These are phyloP conservation scores for Apamea crenata DNA, from an alignment of 2,888 invertebrate species.

Conservation along the genomic window DNA sequence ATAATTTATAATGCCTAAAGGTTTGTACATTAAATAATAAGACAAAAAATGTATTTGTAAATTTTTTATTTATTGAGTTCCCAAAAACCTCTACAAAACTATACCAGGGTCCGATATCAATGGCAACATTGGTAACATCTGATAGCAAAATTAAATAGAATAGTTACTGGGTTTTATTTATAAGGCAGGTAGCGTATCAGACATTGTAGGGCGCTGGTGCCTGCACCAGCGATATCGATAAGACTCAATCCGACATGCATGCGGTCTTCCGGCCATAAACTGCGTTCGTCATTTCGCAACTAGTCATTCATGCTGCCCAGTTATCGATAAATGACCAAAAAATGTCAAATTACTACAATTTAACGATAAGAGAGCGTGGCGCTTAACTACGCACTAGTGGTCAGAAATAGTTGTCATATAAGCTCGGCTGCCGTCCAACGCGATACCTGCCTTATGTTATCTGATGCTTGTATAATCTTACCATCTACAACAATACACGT, in stretches of 20 bases:
- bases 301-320: too few relatives aligned
- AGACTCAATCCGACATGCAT: not conserved
- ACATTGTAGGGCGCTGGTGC: not conserved
- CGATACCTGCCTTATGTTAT: slow-evolving; percentile 51
- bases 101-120: slow-evolving; percentile 85
- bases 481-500: slow-evolving; percentile 68
- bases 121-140: slow-evolving; percentile 67
- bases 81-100: slow-evolving; percentile 90
- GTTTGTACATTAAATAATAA: slow-evolving; percentile 71
- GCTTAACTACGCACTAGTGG: not conserved
- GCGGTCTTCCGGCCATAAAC: not conserved
- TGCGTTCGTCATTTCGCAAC: not conserved
- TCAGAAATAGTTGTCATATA: not conserved
- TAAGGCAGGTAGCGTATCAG: slow-evolving; percentile 31
- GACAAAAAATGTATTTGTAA: slow-evolving; percentile 72
- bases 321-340: not conserved
- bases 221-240: not conserved
- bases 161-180: slow-evolving; percentile 70
- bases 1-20: slow-evolving; percentile 55
- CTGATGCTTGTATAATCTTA: slow-evolving; percentile 66
- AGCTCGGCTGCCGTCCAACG: not conserved
- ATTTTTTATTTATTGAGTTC: slow-evolving; percentile 86
- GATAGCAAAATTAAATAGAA: slow-evolving; percentile 71
- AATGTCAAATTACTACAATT: not conserved
- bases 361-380: slow-evolving; percentile 7